A percentile compares a stretch with the other conserved stretches of the same genome.
These are phyloP conservation scores for Pollenia labialis DNA, from an alignment of 2,888 invertebrate species.

Conservation along the genomic window DNA sequence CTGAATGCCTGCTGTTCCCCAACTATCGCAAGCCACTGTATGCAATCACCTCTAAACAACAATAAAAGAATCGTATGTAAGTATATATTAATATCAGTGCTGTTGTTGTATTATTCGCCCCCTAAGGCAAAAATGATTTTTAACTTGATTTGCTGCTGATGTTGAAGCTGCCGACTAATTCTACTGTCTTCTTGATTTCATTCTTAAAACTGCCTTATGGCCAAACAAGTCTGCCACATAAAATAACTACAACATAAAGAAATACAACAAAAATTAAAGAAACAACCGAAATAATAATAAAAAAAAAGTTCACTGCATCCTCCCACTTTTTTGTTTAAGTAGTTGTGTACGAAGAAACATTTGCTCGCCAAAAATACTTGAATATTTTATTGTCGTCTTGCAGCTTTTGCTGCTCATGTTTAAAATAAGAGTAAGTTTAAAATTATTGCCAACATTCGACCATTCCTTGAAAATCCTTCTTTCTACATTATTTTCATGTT, in stretches of 20 bases:
- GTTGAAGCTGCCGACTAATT: constrained; percentile 72
- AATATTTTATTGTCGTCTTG: constrained; percentile 67
- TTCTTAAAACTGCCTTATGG: constrained; percentile 73
- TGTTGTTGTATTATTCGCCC: constrained; percentile 62
- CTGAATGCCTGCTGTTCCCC: no score
- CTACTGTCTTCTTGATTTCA: constrained; percentile 72
- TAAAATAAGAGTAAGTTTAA: constrained; percentile 58
- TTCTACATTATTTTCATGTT: constrained; percentile 64
- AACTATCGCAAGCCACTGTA: not conserved
- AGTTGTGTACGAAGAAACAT: constrained; percentile 29
- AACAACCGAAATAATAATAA: constrained; percentile 71
- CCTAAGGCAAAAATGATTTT: constrained; percentile 73
- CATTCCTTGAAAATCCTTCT: constrained; percentile 54
- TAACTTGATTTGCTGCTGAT: constrained; percentile 74
- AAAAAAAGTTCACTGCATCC: constrained; percentile 82
- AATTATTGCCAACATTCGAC: constrained; percentile 54
- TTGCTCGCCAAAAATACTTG: constrained; percentile 40
- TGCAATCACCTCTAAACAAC: constrained; percentile 34
- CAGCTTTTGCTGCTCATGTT: constrained; percentile 22
- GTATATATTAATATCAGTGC: constrained; percentile 47
- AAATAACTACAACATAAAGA: constrained; percentile 54
- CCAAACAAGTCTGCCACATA: constrained; percentile 71
- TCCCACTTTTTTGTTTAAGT: constrained; percentile 80
- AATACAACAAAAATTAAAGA: constrained; percentile 7
- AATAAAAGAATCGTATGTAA: constrained; percentile 6